Percentiles rank a stretch among this genome's conserved stretches.
Conservation (phyloP, 1,140 invertebrate species). For the Gryon sp. region DNA sequence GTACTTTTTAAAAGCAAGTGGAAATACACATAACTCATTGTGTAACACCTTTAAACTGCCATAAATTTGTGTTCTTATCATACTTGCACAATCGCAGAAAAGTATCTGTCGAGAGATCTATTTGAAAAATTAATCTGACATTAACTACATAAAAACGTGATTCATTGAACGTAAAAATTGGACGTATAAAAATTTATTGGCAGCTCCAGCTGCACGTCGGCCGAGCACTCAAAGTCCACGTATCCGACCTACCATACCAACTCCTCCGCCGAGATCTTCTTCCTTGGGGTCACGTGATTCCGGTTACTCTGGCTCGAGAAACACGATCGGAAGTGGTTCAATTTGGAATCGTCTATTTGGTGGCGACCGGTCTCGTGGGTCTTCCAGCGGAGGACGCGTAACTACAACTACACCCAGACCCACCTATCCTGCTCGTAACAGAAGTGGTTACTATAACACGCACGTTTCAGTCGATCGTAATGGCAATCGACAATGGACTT, state of each 20-base stretch:
- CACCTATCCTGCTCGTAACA: slow-evolving; percentile 39
- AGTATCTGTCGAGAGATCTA: no score
- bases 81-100: no score
- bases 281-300: slow-evolving; percentile 56
- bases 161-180: slow-evolving; percentile 34
- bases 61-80: no score
- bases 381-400: slow-evolving; percentile 25
- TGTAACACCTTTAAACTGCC: no score
- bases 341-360: slow-evolving; percentile 70
- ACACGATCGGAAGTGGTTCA: slow-evolving; percentile 67
- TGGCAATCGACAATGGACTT: slow-evolving; percentile 72
- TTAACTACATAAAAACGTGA: slow-evolving; percentile 8
- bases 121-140: no score
- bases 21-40: no score
- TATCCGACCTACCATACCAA: slow-evolving; percentile 55
- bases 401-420: slow-evolving; percentile 49
- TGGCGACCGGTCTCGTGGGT: slow-evolving; percentile 44
- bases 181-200: slow-evolving; percentile 57
- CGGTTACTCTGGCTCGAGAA: slow-evolving; percentile 67
- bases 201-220: slow-evolving; percentile 58
- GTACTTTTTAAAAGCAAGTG: no score
- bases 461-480: slow-evolving; percentile 65
- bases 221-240: slow-evolving; percentile 44
- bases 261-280: slow-evolving; percentile 70
- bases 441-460: slow-evolving; percentile 67